A percentile compares a stretch with the other conserved stretches of the same genome.
Conservation (phyloP, 2,797 vertebrate species). For the Coregonus suidteri region DNA sequence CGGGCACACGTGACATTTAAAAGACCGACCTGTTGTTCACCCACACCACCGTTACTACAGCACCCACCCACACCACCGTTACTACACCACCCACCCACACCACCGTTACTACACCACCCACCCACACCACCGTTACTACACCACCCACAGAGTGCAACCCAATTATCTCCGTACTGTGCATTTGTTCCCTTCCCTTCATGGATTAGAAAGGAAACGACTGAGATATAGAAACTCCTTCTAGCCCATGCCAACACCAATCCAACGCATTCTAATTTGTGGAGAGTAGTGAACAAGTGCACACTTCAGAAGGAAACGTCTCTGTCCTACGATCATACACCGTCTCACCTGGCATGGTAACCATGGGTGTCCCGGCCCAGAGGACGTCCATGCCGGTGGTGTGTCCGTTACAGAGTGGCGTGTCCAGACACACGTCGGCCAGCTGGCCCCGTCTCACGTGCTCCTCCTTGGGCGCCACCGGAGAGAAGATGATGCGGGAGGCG, state of each 20-base stretch:
- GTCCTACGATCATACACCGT: neutral
- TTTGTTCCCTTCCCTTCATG: neutral
- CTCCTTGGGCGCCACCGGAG: constrained; percentile 97
- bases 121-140: neutral
- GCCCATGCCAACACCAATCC: neutral
- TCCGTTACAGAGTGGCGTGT: constrained; percentile 97
- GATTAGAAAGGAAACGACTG: neutral
- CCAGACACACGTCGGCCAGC: constrained; percentile 94
- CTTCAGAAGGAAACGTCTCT: neutral
- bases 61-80: too few species aligned
- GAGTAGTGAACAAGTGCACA: too few species aligned
- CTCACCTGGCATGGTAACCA: constrained; percentile 99
- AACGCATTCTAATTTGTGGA: too few species aligned
- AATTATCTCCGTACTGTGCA: neutral
- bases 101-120: neutral
- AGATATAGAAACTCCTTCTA: neutral
- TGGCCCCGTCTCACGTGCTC: constrained; percentile 97
- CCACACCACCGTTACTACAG: neutral
- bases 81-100: neutral
- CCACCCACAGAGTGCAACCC: neutral
- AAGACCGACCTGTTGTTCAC: constrained; percentile 3
- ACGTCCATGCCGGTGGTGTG: constrained; percentile 99
- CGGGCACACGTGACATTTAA: constrained; percentile 9
- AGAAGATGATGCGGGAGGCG: constrained; percentile 92
- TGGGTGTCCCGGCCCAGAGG: constrained; percentile 97